Percentiles rank a stretch among this genome's conserved stretches.
These are phyloP conservation scores for Drosophila mayri DNA, from an alignment of 1,140 invertebrate species.

Conservation along the genomic window DNA sequence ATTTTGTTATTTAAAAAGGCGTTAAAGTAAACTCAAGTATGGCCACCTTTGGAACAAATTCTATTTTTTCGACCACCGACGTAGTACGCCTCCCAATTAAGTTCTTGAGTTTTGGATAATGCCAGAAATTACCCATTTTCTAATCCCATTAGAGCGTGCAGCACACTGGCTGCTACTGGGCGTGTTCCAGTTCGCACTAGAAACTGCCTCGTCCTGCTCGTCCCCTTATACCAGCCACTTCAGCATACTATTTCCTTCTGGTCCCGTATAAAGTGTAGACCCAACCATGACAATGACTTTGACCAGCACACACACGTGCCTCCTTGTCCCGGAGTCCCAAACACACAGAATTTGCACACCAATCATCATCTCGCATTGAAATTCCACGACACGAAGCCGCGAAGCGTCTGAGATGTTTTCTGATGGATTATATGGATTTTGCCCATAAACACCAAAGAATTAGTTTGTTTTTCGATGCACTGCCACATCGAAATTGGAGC, in stretches of 20 bases:
- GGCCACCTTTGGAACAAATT: conserved; percentile 8
- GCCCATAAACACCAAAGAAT: conserved; percentile 70
- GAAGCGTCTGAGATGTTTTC: conserved; percentile 75
- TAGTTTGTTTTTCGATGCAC: conserved; percentile 10
- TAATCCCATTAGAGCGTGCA: conserved; percentile 52
- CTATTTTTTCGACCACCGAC: conserved; percentile 45
- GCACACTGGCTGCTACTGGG: conserved; percentile 42
- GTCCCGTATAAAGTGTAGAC: background rate
- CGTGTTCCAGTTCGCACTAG: conserved; percentile 37
- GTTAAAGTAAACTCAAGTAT: background rate
- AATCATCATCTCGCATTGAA: conserved; percentile 64
- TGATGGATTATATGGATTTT: conserved; percentile 84
- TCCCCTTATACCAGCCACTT: conserved; percentile 43
- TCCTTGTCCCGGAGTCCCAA: background rate
- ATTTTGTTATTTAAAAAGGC: background rate
- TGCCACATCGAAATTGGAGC: background rate
- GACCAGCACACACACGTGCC: conserved; percentile 54
- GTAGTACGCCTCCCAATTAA: conserved; percentile 28
- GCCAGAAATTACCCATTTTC: conserved; percentile 3
- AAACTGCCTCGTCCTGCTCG: conserved; percentile 1
- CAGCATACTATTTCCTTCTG: conserved; percentile 6
- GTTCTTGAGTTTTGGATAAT: conserved; percentile 27
- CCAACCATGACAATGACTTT: conserved; percentile 13
- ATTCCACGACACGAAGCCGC: conserved; percentile 75
- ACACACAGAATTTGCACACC: conserved; percentile 11